These are phyloP conservation scores for Riptortus pedestris DNA, from an alignment of 1,140 invertebrate genomes.

Conservation along the genomic window DNA sequence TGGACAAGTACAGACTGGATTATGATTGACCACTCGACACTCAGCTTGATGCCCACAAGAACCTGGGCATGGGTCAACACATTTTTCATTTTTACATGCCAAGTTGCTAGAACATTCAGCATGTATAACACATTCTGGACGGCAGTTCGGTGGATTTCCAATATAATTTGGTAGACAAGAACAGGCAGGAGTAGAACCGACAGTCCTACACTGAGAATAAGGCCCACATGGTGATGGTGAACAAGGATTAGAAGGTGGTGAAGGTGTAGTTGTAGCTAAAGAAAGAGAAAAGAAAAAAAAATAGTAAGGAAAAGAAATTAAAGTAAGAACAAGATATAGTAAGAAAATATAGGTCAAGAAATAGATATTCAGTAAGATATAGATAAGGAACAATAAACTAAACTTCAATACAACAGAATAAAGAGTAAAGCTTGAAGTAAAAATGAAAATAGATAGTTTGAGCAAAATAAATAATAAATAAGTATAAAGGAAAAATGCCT, in stretches of 20 bases:
- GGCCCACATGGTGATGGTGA: slow-evolving; percentile 44
- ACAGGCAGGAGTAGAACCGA: slow-evolving; percentile 40
- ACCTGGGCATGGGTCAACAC: slow-evolving; percentile 44
- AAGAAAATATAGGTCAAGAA: neutral
- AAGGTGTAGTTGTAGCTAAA: slow-evolving; percentile 32
- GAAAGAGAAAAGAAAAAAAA: slow-evolving; percentile 31
- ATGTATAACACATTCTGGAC: slow-evolving; percentile 43
- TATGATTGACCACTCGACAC: slow-evolving; percentile 47
- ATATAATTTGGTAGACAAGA: slow-evolving; percentile 42
- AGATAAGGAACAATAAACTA: slow-evolving; percentile 3
- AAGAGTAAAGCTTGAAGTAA: too few species aligned
- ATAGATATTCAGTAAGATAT: neutral
- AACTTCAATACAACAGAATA: neutral
- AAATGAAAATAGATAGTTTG: too few species aligned
- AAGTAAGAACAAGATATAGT: neutral
- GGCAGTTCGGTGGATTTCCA: slow-evolving; percentile 43
- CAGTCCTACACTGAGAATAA: slow-evolving; percentile 41
- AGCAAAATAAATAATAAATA: neutral
- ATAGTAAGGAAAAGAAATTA: neutral
- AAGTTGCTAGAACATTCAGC: slow-evolving; percentile 43
- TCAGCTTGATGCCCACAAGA: slow-evolving; percentile 45
- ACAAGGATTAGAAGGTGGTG: slow-evolving; percentile 38
- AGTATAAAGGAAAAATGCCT: neutral
- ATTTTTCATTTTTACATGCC: slow-evolving; percentile 44
- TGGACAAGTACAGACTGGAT: slow-evolving; percentile 46